These are phyloP conservation scores for Ephestia elutella DNA, from an alignment of 1,140 invertebrate species.

Conservation along the genomic window DNA sequence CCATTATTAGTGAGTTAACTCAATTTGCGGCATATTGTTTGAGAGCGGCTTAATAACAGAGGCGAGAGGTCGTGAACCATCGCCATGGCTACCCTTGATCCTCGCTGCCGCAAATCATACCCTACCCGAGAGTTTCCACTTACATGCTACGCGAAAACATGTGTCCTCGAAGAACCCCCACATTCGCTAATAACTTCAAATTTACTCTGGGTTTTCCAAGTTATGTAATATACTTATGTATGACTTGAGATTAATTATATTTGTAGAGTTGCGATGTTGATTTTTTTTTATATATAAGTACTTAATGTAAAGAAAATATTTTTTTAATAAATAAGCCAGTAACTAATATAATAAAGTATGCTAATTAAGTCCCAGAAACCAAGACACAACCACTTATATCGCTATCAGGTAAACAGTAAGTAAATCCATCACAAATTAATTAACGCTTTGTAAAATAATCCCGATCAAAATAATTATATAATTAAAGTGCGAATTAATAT, in stretches of 20 bases:
- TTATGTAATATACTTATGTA: not conserved
- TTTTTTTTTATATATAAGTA: too few species aligned
- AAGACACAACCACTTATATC: too few species aligned
- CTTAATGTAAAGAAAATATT: too few species aligned
- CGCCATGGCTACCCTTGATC: conserved; percentile 62
- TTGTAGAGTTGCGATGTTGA: too few species aligned
- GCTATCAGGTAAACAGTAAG: not conserved
- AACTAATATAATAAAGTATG: too few species aligned
- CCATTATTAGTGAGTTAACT: conserved; percentile 73
- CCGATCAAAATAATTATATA: conserved; percentile 17
- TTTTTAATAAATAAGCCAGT: too few species aligned
- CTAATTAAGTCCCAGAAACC: too few species aligned
- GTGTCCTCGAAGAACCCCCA: not conserved
- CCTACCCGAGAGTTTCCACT: conserved; percentile 20
- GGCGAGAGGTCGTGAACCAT: conserved; percentile 53
- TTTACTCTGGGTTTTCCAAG: not conserved
- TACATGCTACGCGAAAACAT: conserved; percentile 14
- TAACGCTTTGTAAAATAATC: conserved; percentile 10
- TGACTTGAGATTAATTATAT: too few species aligned
- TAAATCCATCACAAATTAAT: conserved; percentile 12
- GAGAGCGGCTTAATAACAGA: conserved; percentile 69
- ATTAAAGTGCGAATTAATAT: conserved; percentile 19
- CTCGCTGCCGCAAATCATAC: conserved; percentile 25
- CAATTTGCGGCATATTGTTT: conserved; percentile 73
- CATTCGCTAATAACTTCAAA: not conserved